Evolutionary conservation across 1,140 invertebrate species (phyloP).

Genomic region (Scaptomyza graminum): DNA sequence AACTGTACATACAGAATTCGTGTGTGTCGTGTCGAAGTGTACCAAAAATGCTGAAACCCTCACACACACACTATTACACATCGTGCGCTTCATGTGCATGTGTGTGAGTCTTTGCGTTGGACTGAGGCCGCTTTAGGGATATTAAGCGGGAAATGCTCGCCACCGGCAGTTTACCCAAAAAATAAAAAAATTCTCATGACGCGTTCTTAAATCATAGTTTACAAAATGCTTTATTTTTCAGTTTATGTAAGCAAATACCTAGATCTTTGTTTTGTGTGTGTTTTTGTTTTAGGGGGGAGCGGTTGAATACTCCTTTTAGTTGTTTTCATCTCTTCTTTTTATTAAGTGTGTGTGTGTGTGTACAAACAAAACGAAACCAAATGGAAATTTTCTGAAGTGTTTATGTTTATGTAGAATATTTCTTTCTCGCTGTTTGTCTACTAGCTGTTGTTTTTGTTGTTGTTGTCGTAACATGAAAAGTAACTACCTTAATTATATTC

Average conservation of each 20-base stretch:
- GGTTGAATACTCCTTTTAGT: neutral
- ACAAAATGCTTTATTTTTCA: conserved; percentile 75
- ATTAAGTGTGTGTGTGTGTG: conserved; percentile 7
- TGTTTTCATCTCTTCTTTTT: conserved; percentile 16
- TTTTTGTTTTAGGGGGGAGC: conserved; percentile 1
- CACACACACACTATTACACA: conserved; percentile 34
- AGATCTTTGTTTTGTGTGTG: conserved; percentile 34
- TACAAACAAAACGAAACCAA: conserved; percentile 31
- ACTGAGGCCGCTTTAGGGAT: conserved; percentile 27
- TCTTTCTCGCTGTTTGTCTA: conserved; percentile 26
- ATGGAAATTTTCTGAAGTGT: conserved; percentile 31
- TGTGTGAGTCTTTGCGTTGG: conserved; percentile 25
- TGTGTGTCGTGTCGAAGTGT: conserved; percentile 12
- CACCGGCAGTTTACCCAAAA: conserved; percentile 50
- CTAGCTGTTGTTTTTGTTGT: conserved; percentile 23
- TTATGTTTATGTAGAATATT: conserved; percentile 53
- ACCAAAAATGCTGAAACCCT: conserved; percentile 27
- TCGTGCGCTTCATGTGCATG: conserved; percentile 1
- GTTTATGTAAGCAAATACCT: conserved; percentile 36
- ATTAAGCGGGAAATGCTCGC: conserved; percentile 69
- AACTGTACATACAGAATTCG: conserved; percentile 31
- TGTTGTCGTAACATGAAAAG: conserved; percentile 53
- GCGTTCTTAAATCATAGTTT: conserved; percentile 62
- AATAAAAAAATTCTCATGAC: conserved; percentile 9
- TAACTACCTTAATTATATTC: conserved; percentile 76